Base-by-base conservation (phyloP, 2,113 vertebrate species). In the Amia ocellicauda region DNA sequence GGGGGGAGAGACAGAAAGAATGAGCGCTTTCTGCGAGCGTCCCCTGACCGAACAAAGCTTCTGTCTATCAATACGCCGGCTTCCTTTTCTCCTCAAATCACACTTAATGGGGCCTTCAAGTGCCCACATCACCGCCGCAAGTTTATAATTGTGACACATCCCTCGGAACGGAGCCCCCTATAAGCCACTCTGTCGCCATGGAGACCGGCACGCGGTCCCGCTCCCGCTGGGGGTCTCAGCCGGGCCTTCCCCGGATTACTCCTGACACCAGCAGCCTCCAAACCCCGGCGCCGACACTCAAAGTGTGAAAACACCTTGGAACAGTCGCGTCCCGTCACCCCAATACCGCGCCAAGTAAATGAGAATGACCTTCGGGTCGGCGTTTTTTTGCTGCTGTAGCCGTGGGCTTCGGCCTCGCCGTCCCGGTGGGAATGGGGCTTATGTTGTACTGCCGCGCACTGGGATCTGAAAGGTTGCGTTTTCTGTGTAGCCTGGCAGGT, bases 31-130 rank as follows among this genome's bases (percentile, higher is more conserved):
- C 59, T 36, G 47, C 11, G 47, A 17, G 24, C n/a, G 45, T 53
- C 47, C 29, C 13, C n/a, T n/a, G 23, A 40, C 14, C 7, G 29
- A 51, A 66, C 64, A 66, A 66, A 43, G 64, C 64, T 19, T 28
- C 56, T 60, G 57, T 60, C 64, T 59, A 31, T 53, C 64, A 66
- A 49, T 59, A 31, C 29, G 23, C 47, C 22, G 49, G 20, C 59
- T 49, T 41, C 47, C 47, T 26, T 60, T 65, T 65, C 55, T 58
- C 43, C 7, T 17, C 56, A 59, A 66, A 66, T 66, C 43, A 47
- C 49, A 50, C 49, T 60, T 66, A 66, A 66, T 55, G 64, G 64
- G 56, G 36, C 47, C 64, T 49, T 50, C 22, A 66, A 66, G 64
- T 40, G 31, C 19, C n/a, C 43, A 57, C 63, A 28, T 57, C 7